Evolutionary conservation across 2,797 vertebrate species (phyloP), one percentile per base, ranked within the genome.

Genomic region (Phataginus tricuspis): DNA sequence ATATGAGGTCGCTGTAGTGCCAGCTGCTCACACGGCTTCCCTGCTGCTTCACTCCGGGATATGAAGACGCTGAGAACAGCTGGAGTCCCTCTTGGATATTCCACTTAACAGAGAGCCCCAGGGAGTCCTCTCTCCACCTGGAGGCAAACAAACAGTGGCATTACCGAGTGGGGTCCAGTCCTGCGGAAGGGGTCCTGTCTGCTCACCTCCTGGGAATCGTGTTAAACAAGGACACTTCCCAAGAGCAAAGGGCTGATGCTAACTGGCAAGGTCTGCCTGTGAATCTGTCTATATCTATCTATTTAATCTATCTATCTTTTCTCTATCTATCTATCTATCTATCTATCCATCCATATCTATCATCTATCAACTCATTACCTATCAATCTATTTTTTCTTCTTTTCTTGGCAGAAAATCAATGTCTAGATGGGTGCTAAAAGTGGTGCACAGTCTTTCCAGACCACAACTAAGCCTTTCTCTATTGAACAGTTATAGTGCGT

Each of bases 21-120:
- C 45, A 66, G n/a, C 2, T 15, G 45, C n/a, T n/a, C 74, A 27
- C 13, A 15, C 0, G 2, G 34, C 42, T 31, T 75, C 31, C 61
- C 79, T 57, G 31, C 19, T 49, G 39, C 74, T 45, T 86, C 63
- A 7, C 4, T 0, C 37, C 0, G 0, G 10, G 45, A 12, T 1
- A 1, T 37, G 21, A 91, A 69, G 63, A 64, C 0, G 0, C 2
- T 68, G 45, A 19, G 72, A 34, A 12, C 13, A 9, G 31, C 27
- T 37, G 7, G 37, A 37, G 8, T 59, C 74, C 83, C 51, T 23
- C 49, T 72, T 31, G 82, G 39, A 25, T 18, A 6, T 29, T 51
- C 16, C 42, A 37, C 57, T 72, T 34, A 29, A 23, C 21, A 49
- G 23, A 72, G 42, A 51, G 18, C 8, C 68, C 27, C 2, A 16